Percentiles rank a stretch among this genome's conserved stretches.
phyloP scores from a whole-genome alignment of 2,888 invertebrate genomes.

The Pollenia labialis region DNA sequence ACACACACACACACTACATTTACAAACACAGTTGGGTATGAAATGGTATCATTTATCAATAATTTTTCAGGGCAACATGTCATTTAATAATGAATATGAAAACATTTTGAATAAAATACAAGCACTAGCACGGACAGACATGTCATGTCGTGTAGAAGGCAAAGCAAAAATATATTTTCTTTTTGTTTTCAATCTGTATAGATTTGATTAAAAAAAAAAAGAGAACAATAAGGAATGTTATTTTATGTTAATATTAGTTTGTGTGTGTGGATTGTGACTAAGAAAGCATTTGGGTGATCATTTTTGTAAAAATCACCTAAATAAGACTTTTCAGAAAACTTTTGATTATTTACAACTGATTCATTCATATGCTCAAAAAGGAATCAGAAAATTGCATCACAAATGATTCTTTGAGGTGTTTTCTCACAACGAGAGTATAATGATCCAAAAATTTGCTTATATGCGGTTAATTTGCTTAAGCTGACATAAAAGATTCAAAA shows the following conservation, averaged over 20 bases:
- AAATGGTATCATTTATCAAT: slow-evolving; percentile 81
- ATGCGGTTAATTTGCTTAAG: too few relatives aligned
- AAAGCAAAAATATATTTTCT: neutral
- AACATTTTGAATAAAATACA: slow-evolving; percentile 46
- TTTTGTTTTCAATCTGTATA: neutral
- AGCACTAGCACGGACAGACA: neutral
- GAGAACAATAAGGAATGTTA: neutral
- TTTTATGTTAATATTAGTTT: neutral
- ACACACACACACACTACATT: neutral
- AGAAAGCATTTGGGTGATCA: too few relatives aligned
- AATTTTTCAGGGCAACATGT: slow-evolving; percentile 77
- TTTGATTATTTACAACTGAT: too few relatives aligned
- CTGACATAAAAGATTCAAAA: too few relatives aligned
- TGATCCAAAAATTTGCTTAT: too few relatives aligned
- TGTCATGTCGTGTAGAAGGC: neutral
- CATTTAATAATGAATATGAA: slow-evolving; percentile 62
- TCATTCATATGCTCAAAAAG: too few relatives aligned
- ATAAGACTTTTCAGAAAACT: too few relatives aligned
- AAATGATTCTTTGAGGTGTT: too few relatives aligned
- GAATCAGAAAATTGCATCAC: too few relatives aligned
- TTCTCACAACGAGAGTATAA: too few relatives aligned
- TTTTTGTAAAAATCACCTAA: too few relatives aligned
- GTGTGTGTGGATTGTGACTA: too few relatives aligned
- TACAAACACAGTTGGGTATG: slow-evolving; percentile 40
- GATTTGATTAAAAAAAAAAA: slow-evolving; percentile 47